Percentiles rank a stretch among this genome's conserved stretches.
Conservation (phyloP, 2,888 invertebrate genomes). For the Amphipoea oculea region DNA sequence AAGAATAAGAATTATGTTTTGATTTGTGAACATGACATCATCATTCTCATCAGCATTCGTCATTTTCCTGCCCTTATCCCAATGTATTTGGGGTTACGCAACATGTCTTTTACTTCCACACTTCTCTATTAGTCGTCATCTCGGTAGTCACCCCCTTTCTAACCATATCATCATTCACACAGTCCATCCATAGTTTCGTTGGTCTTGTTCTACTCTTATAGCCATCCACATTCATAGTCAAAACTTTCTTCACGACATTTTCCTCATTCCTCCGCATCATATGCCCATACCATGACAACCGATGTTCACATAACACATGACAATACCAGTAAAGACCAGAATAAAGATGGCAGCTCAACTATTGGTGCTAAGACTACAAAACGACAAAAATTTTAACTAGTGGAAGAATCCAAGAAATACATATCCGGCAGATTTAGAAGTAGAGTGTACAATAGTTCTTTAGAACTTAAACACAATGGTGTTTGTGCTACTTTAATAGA, state of each 20-base stretch:
- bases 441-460: conserved; percentile 4
- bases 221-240: too few species aligned
- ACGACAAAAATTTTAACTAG: conserved; percentile 26
- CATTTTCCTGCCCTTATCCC: not conserved
- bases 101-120: not conserved
- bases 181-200: too few species aligned
- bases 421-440: conserved; percentile 33
- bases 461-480: conserved; percentile 14
- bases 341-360: conserved; percentile 13
- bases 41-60: too few species aligned
- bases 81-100: not conserved
- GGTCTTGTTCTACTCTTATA: not conserved
- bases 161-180: not conserved
- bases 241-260: not conserved
- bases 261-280: not conserved
- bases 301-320: not conserved
- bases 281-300: not conserved
- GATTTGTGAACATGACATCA: not conserved
- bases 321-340: not conserved
- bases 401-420: conserved; percentile 46
- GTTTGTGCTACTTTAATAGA: conserved; percentile 10
- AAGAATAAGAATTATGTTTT: not conserved
- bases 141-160: not conserved
- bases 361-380: conserved; percentile 28
- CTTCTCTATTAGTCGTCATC: not conserved